These are phyloP conservation scores for Drosophila miranda DNA, from an alignment of 1,140 invertebrate genomes.

Conservation along the genomic window DNA sequence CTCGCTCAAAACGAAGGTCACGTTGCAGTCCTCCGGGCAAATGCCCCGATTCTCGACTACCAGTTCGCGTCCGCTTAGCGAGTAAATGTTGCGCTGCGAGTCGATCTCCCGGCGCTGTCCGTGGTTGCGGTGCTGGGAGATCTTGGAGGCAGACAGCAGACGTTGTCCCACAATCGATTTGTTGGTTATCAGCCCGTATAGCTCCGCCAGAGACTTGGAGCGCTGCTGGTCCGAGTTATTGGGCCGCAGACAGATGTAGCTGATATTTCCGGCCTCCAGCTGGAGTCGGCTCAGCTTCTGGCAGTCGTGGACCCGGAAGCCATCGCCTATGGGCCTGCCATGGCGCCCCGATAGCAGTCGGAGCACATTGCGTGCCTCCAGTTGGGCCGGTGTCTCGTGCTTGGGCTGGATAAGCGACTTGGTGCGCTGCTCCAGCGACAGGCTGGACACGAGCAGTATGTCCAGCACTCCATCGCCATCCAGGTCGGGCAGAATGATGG, in stretches of 20 bases:
- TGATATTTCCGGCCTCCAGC: constrained; percentile 72
- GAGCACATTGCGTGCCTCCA: constrained; percentile 84
- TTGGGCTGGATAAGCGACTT: constrained; percentile 53
- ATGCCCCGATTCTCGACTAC: constrained; percentile 86
- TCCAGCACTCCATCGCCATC: constrained; percentile 88
- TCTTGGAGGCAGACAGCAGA: constrained; percentile 50
- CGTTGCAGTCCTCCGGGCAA: constrained; percentile 86
- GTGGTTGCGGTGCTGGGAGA: constrained; percentile 81
- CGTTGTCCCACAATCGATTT: constrained; percentile 67
- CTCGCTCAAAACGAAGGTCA: constrained; percentile 85
- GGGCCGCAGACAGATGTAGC: constrained; percentile 83
- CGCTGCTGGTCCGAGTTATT: constrained; percentile 75
- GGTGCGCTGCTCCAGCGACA: constrained; percentile 63
- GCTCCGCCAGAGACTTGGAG: constrained; percentile 77
- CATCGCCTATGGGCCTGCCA: constrained; percentile 83
- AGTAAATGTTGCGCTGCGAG: constrained; percentile 84
- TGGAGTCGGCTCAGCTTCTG: constrained; percentile 82
- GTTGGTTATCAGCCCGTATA: constrained; percentile 82
- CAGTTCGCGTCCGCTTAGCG: constrained; percentile 84
- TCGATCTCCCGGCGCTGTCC: constrained; percentile 84
- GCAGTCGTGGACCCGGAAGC: constrained; percentile 83
- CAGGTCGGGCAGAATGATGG: constrained; percentile 87
- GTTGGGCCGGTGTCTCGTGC: constrained; percentile 21
- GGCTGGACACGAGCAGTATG: constrained; percentile 84
- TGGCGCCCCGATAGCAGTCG: constrained; percentile 85